Base-by-base conservation (phyloP, 2,797 vertebrate species). In the Austrolebias charrua region DNA sequence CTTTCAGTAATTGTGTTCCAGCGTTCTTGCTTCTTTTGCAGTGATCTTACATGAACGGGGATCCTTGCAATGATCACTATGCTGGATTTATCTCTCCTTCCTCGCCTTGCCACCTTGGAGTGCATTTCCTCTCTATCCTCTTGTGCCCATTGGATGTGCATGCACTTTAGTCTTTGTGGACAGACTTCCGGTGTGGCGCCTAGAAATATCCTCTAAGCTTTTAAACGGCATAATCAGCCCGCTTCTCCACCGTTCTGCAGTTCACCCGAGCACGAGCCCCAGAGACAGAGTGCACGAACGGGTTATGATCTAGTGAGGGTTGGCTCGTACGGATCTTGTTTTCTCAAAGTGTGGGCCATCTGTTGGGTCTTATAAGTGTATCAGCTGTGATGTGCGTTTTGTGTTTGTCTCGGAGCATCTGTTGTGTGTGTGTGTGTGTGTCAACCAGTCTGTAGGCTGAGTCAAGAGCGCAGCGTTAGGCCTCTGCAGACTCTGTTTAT, bases 151-250 rank as follows among this genome's bases (percentile, higher is more conserved):
- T 24, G 60, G 43, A 67, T 68, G 48, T 75, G 40, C 50, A 63
- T 49, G n/a, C 35, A 31, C 70, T 75, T 78, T 66, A 82, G 72
- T 75, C 69, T 80, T 76, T 33, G 53, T 63, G 52, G 60, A 67
- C 55, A 13, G 48, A 75, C 46, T 74, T 71, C 63, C 81, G 73
- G 69, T 74, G 14, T 19, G 20, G 24, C 60, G 71, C 79, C 76
- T 16, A n/a, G 48, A 63, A 81, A 63, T 67, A 71, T 56, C 80
- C 81, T 80, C 65, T 81, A 76, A 86, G 84, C 66, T 68, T 84
- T 85, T 82, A 81, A 79, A 70, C 65, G 16, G 57, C 42, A 75
- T 66, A 77, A 85, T 77, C 56, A 73, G 75, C 56, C 69, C 69
- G 56, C 63, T 52, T 35, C 61, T 66, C 55, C 65, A 31, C 11